phyloP scores from a whole-genome alignment of 2,888 invertebrate species.

The Cartodere bifasciata region DNA sequence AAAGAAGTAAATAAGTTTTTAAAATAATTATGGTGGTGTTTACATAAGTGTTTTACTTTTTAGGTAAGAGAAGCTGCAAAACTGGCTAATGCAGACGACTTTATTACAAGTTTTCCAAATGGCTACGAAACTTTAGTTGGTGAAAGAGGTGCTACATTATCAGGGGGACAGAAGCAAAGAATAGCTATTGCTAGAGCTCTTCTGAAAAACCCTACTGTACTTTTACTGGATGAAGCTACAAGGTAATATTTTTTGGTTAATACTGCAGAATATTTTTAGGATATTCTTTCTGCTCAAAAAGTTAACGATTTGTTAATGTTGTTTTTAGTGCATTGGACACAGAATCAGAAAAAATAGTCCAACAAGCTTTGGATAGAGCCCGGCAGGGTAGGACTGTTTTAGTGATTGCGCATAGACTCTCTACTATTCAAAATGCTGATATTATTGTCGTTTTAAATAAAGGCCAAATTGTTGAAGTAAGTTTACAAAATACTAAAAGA shows the following conservation, averaged over 20 bases:
- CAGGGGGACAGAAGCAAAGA: slow-evolving; percentile 90
- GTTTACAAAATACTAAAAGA: slow-evolving; percentile 9
- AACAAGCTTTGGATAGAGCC: slow-evolving; percentile 74
- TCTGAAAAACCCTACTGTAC: slow-evolving; percentile 75
- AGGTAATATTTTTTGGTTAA: slow-evolving; percentile 43
- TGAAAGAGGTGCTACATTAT: slow-evolving; percentile 82
- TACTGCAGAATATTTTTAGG: not conserved
- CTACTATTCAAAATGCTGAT: slow-evolving; percentile 85
- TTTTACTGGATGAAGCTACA: slow-evolving; percentile 91
- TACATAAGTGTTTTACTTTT: slow-evolving; percentile 3
- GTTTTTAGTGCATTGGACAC: slow-evolving; percentile 74
- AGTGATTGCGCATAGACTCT: slow-evolving; percentile 90
- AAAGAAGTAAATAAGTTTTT: slow-evolving; percentile 41
- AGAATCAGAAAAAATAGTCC: slow-evolving; percentile 83
- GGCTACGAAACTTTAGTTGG: slow-evolving; percentile 81
- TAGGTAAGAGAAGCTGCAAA: slow-evolving; percentile 68
- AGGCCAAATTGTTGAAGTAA: slow-evolving; percentile 73
- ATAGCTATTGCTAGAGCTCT: slow-evolving; percentile 91
- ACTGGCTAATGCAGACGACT: slow-evolving; percentile 86
- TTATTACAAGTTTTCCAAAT: slow-evolving; percentile 66
- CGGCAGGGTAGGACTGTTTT: slow-evolving; percentile 78
- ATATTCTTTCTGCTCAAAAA: not conserved
- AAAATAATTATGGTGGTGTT: not conserved
- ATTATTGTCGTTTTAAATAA: slow-evolving; percentile 79
- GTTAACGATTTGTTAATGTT: slow-evolving; percentile 6